Conservation (phyloP, 2,888 invertebrate species). For the Rhamphomyia laevipes region DNA sequence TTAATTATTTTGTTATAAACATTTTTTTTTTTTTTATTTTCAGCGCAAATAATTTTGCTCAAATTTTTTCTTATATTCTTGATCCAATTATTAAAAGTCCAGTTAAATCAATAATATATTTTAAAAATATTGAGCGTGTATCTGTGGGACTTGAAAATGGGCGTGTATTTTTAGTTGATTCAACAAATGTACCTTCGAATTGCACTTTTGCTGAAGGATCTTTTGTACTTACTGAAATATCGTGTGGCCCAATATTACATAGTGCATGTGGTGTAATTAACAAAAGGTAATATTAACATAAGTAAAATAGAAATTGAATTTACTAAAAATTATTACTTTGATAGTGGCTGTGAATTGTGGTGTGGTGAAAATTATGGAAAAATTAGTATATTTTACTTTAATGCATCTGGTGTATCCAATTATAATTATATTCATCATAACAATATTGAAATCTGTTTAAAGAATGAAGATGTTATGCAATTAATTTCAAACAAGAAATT, state of each 20-base stretch:
- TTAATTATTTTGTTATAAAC: not conserved
- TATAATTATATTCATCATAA: slow-evolving; percentile 60
- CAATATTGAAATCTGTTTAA: slow-evolving; percentile 30
- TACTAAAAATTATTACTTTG: not conserved
- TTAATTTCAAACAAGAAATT: slow-evolving; percentile 49
- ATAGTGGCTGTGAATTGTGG: slow-evolving; percentile 59
- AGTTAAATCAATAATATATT: slow-evolving; percentile 54
- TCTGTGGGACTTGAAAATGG: slow-evolving; percentile 73
- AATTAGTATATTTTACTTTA: slow-evolving; percentile 65
- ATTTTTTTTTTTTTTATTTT: slow-evolving; percentile 1
- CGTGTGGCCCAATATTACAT: slow-evolving; percentile 54
- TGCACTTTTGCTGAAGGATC: slow-evolving; percentile 57
- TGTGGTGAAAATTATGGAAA: slow-evolving; percentile 74
- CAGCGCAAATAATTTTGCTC: slow-evolving; percentile 44
- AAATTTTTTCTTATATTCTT: slow-evolving; percentile 51
- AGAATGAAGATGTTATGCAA: slow-evolving; percentile 51
- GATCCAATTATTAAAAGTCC: slow-evolving; percentile 54
- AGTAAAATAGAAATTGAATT: not conserved
- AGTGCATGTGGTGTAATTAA: slow-evolving; percentile 45
- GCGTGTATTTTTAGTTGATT: slow-evolving; percentile 59
- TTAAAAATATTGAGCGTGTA: slow-evolving; percentile 57
- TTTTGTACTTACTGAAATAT: slow-evolving; percentile 67
- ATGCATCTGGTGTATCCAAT: slow-evolving; percentile 55
- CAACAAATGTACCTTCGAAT: slow-evolving; percentile 45
- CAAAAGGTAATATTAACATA: slow-evolving; percentile 3